Evolutionary conservation across 2,113 vertebrate species (phyloP).

Genomic region (Elaphurus davidianus): DNA sequence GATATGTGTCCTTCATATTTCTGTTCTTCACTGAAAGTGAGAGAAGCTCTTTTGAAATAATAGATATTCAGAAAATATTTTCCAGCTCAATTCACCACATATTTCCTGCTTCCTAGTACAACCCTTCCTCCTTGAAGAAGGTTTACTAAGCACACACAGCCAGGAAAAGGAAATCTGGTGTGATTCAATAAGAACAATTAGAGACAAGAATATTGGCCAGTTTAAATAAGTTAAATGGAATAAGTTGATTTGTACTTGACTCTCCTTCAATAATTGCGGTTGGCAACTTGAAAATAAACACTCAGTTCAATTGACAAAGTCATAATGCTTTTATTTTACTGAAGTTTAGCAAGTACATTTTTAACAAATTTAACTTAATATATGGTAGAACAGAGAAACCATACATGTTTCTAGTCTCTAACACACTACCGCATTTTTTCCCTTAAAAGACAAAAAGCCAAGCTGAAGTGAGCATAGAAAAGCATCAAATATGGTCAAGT

Average conservation of each 20-base stretch:
- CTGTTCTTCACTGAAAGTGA: neutral
- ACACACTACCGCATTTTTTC: slow-evolving; percentile 82
- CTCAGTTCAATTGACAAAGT: slow-evolving; percentile 81
- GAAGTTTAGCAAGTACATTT: slow-evolving; percentile 90
- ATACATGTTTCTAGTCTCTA: slow-evolving; percentile 84
- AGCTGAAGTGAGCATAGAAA: slow-evolving; percentile 82
- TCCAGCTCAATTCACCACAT: neutral
- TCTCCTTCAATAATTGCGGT: neutral
- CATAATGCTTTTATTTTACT: slow-evolving; percentile 89
- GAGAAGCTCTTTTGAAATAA: neutral
- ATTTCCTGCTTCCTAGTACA: neutral
- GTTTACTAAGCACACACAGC: neutral
- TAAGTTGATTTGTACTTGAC: neutral
- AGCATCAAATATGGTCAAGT: slow-evolving; percentile 78
- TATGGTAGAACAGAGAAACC: slow-evolving; percentile 87
- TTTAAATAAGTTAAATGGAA: neutral
- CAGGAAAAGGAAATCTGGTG: neutral
- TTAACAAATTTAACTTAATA: slow-evolving; percentile 91
- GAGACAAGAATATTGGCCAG: neutral
- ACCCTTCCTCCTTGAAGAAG: neutral
- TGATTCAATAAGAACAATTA: neutral
- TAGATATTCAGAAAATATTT: neutral
- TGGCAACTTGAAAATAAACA: slow-evolving; percentile 59
- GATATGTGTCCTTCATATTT: neutral
- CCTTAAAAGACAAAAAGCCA: slow-evolving; percentile 84